Evolutionary conservation across 2,113 vertebrate genomes (phyloP).

Genomic region (Macroglossus sobrinus): DNA sequence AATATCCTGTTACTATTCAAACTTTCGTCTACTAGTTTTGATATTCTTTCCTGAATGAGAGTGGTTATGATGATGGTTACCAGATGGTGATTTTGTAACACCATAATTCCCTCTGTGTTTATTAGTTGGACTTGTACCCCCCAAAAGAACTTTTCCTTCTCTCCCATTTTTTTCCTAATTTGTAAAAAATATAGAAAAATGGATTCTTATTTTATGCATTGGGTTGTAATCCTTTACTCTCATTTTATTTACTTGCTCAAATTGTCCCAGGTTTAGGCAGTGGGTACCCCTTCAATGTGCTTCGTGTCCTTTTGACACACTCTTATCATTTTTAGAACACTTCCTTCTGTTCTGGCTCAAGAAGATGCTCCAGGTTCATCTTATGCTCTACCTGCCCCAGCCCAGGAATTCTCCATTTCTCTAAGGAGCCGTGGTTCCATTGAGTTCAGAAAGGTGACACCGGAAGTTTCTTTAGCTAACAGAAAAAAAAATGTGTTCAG

Average conservation of each 20-base stretch:
- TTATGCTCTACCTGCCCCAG: not conserved
- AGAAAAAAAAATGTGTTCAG: not conserved
- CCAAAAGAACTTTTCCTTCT: not conserved
- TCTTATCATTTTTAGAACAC: not conserved
- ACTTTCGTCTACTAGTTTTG: not conserved
- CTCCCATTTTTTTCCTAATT: not conserved
- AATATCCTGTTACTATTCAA: not conserved
- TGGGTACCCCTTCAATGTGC: not conserved
- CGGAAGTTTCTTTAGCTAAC: not conserved
- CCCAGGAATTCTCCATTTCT: not conserved
- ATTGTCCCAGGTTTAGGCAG: not conserved
- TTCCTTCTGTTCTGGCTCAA: not conserved
- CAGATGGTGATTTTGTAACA: not conserved
- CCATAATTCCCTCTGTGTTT: not conserved
- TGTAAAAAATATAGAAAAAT: not conserved
- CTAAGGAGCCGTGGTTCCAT: not conserved
- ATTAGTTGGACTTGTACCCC: not conserved
- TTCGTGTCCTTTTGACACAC: not conserved
- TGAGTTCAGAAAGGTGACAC: not conserved
- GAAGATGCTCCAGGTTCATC: not conserved
- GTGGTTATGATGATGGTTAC: not conserved
- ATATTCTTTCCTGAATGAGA: not conserved
- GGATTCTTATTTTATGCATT: not conserved
- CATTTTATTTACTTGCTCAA: not conserved
- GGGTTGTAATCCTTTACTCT: not conserved